A percentile compares a stretch with the other conserved stretches of the same genome.
Conservation (phyloP, 2,888 invertebrate species). For the Drosophila mettleri region DNA sequence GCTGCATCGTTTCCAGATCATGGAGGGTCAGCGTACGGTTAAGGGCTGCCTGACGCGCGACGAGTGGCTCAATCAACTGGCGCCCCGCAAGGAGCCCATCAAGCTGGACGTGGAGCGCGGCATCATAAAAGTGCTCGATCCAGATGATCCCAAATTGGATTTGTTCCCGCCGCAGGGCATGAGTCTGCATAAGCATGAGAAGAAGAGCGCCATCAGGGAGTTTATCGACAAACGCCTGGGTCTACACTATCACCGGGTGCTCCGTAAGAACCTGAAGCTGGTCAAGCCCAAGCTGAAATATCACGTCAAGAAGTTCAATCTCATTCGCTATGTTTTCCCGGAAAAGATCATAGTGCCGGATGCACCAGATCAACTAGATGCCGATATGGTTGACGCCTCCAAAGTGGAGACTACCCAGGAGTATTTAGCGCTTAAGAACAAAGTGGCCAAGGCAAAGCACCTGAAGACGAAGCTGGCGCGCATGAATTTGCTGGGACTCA, state of each 20-base stretch:
- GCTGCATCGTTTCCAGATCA: constrained; percentile 66
- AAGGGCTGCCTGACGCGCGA: constrained; percentile 81
- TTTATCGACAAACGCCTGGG: constrained; percentile 74
- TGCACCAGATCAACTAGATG: constrained; percentile 34
- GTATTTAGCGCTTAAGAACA: constrained; percentile 67
- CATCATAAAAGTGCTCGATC: constrained; percentile 65
- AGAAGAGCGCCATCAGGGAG: constrained; percentile 63
- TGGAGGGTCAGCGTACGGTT: constrained; percentile 65
- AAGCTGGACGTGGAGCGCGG: constrained; percentile 75
- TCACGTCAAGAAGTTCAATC: constrained; percentile 82
- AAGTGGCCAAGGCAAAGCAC: constrained; percentile 48
- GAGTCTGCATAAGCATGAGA: constrained; percentile 35
- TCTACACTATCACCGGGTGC: constrained; percentile 75
- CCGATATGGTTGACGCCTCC: constrained; percentile 43
- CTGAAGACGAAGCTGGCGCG: constrained; percentile 66
- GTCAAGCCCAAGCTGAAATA: constrained; percentile 77
- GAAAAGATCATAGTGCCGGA: constrained; percentile 57
- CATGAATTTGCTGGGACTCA: constrained; percentile 73
- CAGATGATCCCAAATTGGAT: constrained; percentile 78
- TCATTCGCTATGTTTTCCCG: constrained; percentile 80
- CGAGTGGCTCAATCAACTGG: constrained; percentile 82
- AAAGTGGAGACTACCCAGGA: constrained; percentile 70
- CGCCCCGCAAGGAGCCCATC: constrained; percentile 71
- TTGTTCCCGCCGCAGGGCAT: constrained; percentile 72
- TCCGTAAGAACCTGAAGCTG: constrained; percentile 76